Evolutionary conservation across 2,113 vertebrate genomes (phyloP), one percentile per base, ranked within the genome.

Genomic region (Pteruthius melanotis): DNA sequence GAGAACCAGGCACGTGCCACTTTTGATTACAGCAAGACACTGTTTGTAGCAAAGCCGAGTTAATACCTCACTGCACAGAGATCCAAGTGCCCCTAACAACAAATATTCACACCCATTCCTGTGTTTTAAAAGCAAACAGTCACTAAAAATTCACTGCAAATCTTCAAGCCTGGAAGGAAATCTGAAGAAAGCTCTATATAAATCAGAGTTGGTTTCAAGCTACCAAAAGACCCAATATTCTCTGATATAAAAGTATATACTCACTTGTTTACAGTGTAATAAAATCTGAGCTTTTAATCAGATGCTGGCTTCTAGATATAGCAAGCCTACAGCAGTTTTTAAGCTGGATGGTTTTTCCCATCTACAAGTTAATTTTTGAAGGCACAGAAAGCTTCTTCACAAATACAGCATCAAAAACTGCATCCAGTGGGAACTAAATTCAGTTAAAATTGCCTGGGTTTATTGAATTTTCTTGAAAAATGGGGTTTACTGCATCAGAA

Each of bases 11-110:
- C 1, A 2, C 1, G 17, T 1, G 2, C 6, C 52, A 44, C 28
- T 3, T 26, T 1, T 11, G 39, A 26, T 5, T 2, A 7, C 2
- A 85, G n/a, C 30, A 18, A 30, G 12, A 3, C 7, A 14, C 13
- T 26, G 8, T 6, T 45, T 31, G 27, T 3, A 49, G 44, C 28
- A 60, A 69, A 84, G 18, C 11, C 37, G 28, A 69, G 76, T 13
- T 18, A 56, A 45, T 10, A 26, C 11, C 6, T 23, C 31, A 23
- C 17, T 76, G 59, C 31, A 20, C 27, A 45, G 44, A 44, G 7
- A 70, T 18, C 42, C 54, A 21, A 27, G 27, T 17, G 35, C 27
- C 61, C 26, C 1, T 0, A 44, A 15, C 11, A 57, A 31, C 3
- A 4, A 24, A 50, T 9, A 66, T 10, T 35, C 54, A 77, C 74